Conservation (phyloP, 2,797 vertebrate species). For the Hipposideros larvatus region DNA sequence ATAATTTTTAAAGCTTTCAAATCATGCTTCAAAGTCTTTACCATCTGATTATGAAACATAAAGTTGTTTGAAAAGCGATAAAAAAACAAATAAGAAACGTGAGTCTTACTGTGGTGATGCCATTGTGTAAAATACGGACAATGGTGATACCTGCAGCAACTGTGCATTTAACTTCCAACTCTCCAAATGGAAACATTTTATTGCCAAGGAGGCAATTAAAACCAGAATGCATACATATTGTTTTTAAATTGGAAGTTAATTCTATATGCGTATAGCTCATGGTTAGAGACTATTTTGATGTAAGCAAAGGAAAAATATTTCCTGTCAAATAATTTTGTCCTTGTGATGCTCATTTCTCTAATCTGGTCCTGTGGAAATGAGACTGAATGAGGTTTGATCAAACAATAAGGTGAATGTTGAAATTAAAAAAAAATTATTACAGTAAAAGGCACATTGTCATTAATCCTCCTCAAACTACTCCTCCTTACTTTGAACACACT, state of each 20-base stretch:
- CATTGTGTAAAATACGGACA: background rate
- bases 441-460: no score
- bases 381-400: background rate
- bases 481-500: no score
- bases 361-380: background rate
- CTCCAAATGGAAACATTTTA: background rate
- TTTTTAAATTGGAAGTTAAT: constrained; percentile 30
- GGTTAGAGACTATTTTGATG: background rate
- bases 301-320: background rate
- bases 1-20: constrained; percentile 11
- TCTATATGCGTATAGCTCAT: background rate
- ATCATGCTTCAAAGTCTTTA: background rate
- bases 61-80: background rate
- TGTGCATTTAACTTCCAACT: background rate
- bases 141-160: background rate
- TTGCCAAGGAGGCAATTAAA: constrained; percentile 13
- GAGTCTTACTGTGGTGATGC: background rate
- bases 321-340: background rate
- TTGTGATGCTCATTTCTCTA: background rate
- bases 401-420: no score
- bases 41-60: background rate
- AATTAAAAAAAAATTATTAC: no score
- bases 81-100: background rate
- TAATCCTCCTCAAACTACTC: no score
- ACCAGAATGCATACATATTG: background rate